These are phyloP conservation scores for Mesembrinibis cayennensis DNA, from an alignment of 2,113 vertebrate genomes.

Conservation along the genomic window DNA sequence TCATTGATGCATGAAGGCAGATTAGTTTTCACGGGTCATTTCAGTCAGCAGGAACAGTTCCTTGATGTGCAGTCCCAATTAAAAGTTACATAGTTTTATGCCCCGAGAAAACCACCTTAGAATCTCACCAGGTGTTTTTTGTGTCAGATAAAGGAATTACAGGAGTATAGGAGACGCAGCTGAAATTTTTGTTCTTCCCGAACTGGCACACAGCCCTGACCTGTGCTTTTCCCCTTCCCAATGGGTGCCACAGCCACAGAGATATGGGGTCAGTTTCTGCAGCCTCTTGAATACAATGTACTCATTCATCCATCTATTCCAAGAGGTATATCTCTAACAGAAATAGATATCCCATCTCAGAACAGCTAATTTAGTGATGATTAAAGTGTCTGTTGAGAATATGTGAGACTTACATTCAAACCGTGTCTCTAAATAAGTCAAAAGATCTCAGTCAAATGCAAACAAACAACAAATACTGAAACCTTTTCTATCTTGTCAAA, in stretches of 20 bases:
- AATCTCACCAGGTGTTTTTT: neutral
- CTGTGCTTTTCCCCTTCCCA: neutral
- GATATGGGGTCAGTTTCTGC: neutral
- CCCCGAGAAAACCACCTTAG: neutral
- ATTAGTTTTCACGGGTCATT: constrained; percentile 18
- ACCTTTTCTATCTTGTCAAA: neutral
- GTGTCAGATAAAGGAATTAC: neutral
- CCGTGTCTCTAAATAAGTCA: neutral
- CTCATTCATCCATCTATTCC: neutral
- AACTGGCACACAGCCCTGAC: neutral
- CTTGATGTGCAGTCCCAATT: neutral
- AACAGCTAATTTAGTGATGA: neutral
- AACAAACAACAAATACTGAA: neutral
- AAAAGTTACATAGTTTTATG: neutral
- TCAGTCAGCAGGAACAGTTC: neutral
- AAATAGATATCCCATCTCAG: neutral
- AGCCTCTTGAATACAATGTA: neutral
- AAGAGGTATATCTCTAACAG: neutral
- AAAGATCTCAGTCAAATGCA: neutral
- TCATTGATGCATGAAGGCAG: neutral
- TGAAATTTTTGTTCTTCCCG: neutral
- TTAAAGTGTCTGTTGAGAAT: neutral
- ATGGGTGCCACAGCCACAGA: neutral
- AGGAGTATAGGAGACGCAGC: neutral
- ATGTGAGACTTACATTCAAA: neutral